Base-by-base conservation (phyloP, 2,888 invertebrate species). In the Ochlodes sylvanus region DNA sequence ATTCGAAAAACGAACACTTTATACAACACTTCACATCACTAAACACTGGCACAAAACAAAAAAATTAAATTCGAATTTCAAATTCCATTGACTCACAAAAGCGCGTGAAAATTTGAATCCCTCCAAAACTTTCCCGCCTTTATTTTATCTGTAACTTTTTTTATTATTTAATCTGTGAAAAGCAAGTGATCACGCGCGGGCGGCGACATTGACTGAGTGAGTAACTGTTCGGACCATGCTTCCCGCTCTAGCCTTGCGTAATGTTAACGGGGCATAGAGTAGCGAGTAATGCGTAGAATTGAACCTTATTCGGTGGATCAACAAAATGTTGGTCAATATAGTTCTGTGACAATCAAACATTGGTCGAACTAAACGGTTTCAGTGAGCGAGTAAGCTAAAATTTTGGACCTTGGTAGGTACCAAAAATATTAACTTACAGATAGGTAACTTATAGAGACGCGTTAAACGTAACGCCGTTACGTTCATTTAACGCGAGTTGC, bases 261-360 rank as follows among this genome's bases (percentile, higher is more conserved):
- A 92, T 86, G 76, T 76, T 90, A 90, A 91, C 90, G 89, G 89
- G 83, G 84, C 89, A 89, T 88, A 90, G 90, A 91, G 89, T 89
- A 89, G 84, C 82, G 82, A 78, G 81, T 79, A 79, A 81, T 83
- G 81, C 82, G 85, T 84, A 85, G 87, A 88, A 77, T 81, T 78
- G 82, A 79, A 68, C 57, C 65, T 32, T 62, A 72, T 69, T 72
- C 56, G 64, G 54, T 60, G 63, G 69, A 61, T 70, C 47, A 68
- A 63, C 42, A 50, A 27, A 17, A 68, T 63, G 63, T 57, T 54
- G 62, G 63, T 66, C 54, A 62, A 68, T 62, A 34, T 38, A 56
- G 57, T 42, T n/a, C 41, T 19, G 17, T 57, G 32, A 55, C 34
- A 10, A 38, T 38, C 12, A 55, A 27, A 55, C 54, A 54, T 27